A percentile compares a stretch with the other conserved stretches of the same genome.
phyloP scores from a whole-genome alignment of 1,140 invertebrate species.

The Panulirus ornatus region DNA sequence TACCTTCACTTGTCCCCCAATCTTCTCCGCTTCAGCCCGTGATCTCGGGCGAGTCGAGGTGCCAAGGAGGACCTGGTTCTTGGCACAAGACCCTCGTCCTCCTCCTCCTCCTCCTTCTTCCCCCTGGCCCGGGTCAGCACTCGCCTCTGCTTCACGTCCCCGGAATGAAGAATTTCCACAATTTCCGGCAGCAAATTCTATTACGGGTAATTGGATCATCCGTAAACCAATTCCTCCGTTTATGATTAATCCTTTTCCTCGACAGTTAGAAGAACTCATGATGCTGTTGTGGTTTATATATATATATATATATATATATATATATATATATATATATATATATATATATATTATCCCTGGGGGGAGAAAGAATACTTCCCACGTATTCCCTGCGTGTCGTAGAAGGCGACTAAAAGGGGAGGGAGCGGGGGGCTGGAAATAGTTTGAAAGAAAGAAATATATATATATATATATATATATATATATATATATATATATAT shows the following conservation, averaged over 20 bases:
- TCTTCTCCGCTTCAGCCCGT: neutral
- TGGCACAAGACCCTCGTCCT: neutral
- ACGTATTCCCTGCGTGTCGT: no score
- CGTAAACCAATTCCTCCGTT: neutral
- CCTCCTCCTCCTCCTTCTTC: no score
- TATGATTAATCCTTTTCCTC: neutral
- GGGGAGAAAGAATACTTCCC: no score
- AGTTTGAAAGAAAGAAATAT: no score
- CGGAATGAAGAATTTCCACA: neutral
- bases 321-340: neutral
- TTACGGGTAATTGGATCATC: neutral
- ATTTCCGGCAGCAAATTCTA: neutral
- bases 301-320: neutral
- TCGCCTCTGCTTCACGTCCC: neutral
- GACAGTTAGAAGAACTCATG: neutral
- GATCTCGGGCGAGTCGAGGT: neutral
- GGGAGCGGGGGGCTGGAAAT: no score
- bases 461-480: neutral
- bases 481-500: conserved; percentile 2
- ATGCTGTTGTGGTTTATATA: neutral
- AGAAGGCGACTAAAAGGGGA: no score
- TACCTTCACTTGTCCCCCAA: no score
- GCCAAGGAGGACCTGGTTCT: neutral
- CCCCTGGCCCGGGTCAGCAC: no score
- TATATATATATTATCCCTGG: neutral